phyloP scores from a whole-genome alignment of 1,140 invertebrate genomes.

The Pogonus chalceus region DNA sequence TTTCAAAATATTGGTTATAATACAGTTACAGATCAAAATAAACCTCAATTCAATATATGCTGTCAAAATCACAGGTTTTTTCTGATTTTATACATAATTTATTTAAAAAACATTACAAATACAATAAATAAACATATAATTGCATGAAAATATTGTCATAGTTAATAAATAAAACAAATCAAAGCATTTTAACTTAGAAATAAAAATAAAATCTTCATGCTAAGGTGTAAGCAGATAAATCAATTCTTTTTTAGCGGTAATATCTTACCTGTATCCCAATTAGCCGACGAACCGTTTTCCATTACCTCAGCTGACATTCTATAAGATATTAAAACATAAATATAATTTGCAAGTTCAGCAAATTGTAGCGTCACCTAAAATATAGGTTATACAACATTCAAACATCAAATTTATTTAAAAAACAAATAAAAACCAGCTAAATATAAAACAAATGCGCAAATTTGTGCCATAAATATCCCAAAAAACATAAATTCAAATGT shows the following conservation, averaged over 20 bases:
- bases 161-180: neutral
- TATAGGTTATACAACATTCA: neutral
- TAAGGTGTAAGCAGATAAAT: constrained; percentile 9
- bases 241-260: constrained; percentile 10
- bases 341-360: neutral
- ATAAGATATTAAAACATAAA: constrained; percentile 13
- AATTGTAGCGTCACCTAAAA: neutral
- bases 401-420: neutral
- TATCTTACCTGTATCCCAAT: constrained; percentile 34
- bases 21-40: no score
- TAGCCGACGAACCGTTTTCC: constrained; percentile 31
- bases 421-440: no score
- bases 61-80: neutral
- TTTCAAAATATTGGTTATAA: no score
- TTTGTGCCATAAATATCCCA: no score
- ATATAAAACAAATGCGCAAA: no score
- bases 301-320: constrained; percentile 34
- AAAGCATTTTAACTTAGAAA: neutral
- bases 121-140: constrained; percentile 2
- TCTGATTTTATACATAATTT: constrained; percentile 1
- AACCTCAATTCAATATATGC: neutral
- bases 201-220: neutral
- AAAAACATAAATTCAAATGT: no score
- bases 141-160: neutral
- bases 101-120: neutral